Percentiles rank a stretch among this genome's conserved stretches.
phyloP scores from a whole-genome alignment of 2,888 invertebrate species.

The Fissipunctia ypsillon region DNA sequence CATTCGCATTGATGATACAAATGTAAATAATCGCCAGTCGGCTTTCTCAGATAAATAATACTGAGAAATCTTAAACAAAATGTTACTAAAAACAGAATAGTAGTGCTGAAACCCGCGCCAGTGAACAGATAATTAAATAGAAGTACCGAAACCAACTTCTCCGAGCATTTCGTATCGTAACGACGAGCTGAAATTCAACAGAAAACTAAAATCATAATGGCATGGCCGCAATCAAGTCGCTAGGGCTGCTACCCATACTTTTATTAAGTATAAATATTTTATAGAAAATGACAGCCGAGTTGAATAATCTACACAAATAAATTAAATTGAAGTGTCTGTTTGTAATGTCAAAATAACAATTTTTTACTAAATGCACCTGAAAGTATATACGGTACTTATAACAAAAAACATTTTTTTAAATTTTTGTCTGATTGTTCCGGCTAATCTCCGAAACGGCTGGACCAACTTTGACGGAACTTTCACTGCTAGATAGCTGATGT shows the following conservation, averaged over 20 bases:
- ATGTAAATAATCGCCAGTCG: not conserved
- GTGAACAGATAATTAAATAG: slow-evolving; percentile 51
- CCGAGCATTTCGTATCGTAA: slow-evolving; percentile 47
- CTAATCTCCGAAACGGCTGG: no score
- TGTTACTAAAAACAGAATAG: slow-evolving; percentile 17
- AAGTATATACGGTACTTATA: no score
- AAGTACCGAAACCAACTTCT: slow-evolving; percentile 40
- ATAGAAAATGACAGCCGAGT: no score
- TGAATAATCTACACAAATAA: no score
- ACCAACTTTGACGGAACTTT: no score
- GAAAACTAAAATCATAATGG: slow-evolving; percentile 66
- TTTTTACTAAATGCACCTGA: no score
- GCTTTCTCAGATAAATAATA: not conserved
- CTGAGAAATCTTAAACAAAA: slow-evolving; percentile 15
- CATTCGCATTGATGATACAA: not conserved
- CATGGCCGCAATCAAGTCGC: slow-evolving; percentile 64
- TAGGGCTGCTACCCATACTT: slow-evolving; percentile 52
- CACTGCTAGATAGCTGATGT: no score
- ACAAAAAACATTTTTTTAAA: no score
- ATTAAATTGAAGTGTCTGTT: no score
- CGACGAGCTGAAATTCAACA: slow-evolving; percentile 55
- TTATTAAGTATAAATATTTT: not conserved
- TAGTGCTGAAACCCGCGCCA: slow-evolving; percentile 15
- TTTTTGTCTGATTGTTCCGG: no score
- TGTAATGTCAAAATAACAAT: no score